Evolutionary conservation across 2,113 vertebrate species (phyloP).

Genomic region (Muntiacus reevesi): DNA sequence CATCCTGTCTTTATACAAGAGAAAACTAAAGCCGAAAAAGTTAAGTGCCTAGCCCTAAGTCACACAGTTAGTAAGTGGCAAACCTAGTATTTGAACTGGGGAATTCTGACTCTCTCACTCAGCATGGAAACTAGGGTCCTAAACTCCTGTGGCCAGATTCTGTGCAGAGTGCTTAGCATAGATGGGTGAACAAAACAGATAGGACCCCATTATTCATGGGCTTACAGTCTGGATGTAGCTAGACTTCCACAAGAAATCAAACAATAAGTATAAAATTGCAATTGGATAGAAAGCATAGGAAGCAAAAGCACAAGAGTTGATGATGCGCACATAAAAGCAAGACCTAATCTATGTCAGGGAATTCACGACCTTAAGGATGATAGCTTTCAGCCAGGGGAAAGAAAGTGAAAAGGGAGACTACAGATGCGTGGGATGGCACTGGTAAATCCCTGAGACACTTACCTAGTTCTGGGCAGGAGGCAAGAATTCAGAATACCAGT

Average conservation of each 20-base stretch:
- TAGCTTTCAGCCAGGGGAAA: neutral
- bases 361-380: neutral
- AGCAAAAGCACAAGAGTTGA: neutral
- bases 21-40: neutral
- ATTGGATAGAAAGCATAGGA: neutral
- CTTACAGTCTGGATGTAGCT: neutral
- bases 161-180: rapidly evolving
- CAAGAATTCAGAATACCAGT: neutral
- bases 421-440: neutral
- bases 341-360: neutral
- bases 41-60: neutral
- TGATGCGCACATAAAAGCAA: neutral
- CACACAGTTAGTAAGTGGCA: neutral
- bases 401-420: neutral
- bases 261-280: neutral
- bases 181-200: neutral
- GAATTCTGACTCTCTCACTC: neutral
- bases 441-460: neutral
- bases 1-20: neutral
- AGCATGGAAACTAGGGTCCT: neutral
- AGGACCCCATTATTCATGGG: rapidly evolving
- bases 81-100: neutral
- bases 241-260: neutral
- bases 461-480: neutral
- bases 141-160: rapidly evolving